phyloP scores from a whole-genome alignment of 2,797 vertebrate genomes.

The Notamacropus eugenii region DNA sequence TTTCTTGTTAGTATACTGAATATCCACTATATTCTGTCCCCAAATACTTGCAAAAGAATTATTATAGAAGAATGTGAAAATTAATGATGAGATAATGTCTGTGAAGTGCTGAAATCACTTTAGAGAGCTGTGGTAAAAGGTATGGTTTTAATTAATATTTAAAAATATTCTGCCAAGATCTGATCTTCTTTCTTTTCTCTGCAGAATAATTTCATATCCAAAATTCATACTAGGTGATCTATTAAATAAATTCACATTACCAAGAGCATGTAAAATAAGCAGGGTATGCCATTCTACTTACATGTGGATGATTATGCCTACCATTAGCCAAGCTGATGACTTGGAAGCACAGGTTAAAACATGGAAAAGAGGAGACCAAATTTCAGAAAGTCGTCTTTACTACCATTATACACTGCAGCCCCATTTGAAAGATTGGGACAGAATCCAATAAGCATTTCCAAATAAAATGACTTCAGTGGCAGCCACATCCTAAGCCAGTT shows the following conservation, averaged over 20 bases:
- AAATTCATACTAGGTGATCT: slow-evolving; percentile 61
- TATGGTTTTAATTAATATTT: slow-evolving; percentile 77
- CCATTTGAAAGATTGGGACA: slow-evolving; percentile 28
- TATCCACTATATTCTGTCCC: slow-evolving; percentile 27
- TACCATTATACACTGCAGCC: neutral
- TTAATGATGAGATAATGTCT: slow-evolving; percentile 78
- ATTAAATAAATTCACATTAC: slow-evolving; percentile 58
- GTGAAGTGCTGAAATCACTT: slow-evolving; percentile 65
- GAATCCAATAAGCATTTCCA: slow-evolving; percentile 33
- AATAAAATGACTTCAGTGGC: slow-evolving; percentile 64
- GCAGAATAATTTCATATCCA: slow-evolving; percentile 74
- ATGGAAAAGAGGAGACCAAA: neutral
- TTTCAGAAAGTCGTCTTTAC: slow-evolving; percentile 24
- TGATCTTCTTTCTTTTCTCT: slow-evolving; percentile 76
- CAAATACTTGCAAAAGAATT: slow-evolving; percentile 51
- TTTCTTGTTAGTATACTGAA: slow-evolving; percentile 41
- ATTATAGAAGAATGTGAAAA: slow-evolving; percentile 68
- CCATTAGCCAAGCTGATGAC: neutral
- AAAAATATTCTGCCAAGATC: slow-evolving; percentile 69
- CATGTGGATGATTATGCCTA: neutral
- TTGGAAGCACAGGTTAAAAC: neutral
- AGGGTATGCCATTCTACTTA: neutral
- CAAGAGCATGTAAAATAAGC: neutral
- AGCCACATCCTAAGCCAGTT: slow-evolving; percentile 51
- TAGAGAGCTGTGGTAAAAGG: slow-evolving; percentile 72